Evolutionary conservation across 2,888 invertebrate species (phyloP), one percentile per base, ranked within the genome.

Genomic region (Pollenia angustigena): DNA sequence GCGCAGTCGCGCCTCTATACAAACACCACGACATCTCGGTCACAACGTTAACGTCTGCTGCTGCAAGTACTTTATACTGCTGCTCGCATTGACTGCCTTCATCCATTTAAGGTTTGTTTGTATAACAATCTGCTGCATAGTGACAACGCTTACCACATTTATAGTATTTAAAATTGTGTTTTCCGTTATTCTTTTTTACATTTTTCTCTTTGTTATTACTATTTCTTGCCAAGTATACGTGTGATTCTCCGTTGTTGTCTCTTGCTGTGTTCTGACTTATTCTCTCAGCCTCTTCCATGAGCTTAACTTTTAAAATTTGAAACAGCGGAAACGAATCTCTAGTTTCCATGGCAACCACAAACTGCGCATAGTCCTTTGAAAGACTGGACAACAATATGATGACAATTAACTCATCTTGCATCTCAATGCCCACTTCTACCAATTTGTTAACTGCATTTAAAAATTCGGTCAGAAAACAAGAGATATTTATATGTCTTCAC

Each of bases 221-320:
- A n/a, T 50, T 42, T 40, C 64, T 74, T 10, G 46, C 58, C 11
- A 80, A 44, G 54, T 71, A 80, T 46, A 69, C 79, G 16, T 79
- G 69, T 11, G 23, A 18, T 60, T 32, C 42, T n/a, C 10, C 3
- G 8, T 40, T 40, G n/a, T 48, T 66, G 12, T 56, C 62, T 32
- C 23, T 32, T 85, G 46, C 10, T 14, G 11, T 11, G 50, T 72
- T 52, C 52, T 76, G 44, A 42, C 50, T 44, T 10, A 32, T 74
- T 23, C 48, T 23, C 14, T 66, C 46, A 7, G 46, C 46, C 8
- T 72, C 79, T 71, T 86, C 82, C 4, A 75, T 14, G 14, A 86
- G 74, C 56, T 85, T 81, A 3, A 80, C 32, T 69, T 79, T 85
- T 46, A 85, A 18, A 52, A 74, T 66, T 48, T 14, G 42, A n/a